Evolutionary conservation across 2,797 vertebrate genomes (phyloP).

Genomic region (Acanthornis magna): DNA sequence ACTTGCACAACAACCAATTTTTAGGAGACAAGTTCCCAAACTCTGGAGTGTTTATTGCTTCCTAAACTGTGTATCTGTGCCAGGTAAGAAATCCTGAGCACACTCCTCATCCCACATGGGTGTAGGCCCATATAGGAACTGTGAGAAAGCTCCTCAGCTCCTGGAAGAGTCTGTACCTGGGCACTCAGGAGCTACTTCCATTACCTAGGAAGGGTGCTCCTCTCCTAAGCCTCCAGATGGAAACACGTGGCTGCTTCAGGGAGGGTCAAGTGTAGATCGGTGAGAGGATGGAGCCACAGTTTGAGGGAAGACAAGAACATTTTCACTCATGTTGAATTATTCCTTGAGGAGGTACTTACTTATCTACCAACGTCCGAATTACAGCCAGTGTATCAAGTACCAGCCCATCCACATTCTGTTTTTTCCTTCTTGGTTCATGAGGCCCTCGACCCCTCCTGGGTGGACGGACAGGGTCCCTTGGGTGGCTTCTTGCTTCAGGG

Average conservation of each 20-base stretch:
- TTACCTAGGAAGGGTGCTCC: conserved; percentile 50
- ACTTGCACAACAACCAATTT: neutral
- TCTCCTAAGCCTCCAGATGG: conserved; percentile 49
- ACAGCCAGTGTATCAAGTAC: conserved; percentile 97
- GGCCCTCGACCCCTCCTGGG: conserved; percentile 93
- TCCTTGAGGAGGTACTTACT: conserved; percentile 83
- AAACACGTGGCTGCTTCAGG: neutral
- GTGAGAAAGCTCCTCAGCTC: conserved; percentile 28
- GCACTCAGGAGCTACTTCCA: conserved; percentile 9
- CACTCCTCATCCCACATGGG: neutral
- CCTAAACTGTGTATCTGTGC: neutral
- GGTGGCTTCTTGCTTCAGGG: conserved; percentile 84
- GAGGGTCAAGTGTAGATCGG: conserved; percentile 16
- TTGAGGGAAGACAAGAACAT: conserved; percentile 56
- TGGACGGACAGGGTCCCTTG: conserved; percentile 92
- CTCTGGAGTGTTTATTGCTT: neutral
- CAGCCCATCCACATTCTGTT: conserved; percentile 95
- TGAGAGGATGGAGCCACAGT: conserved; percentile 47
- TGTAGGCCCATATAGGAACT: neutral
- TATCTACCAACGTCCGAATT: conserved; percentile 97
- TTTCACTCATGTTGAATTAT: conserved; percentile 26
- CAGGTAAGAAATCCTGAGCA: neutral
- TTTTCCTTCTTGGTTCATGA: conserved; percentile 95
- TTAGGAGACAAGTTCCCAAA: neutral
- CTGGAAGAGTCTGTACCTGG: conserved; percentile 1